phyloP scores from a whole-genome alignment of 2,113 vertebrate genomes.

The Neofelis nebulosa region DNA sequence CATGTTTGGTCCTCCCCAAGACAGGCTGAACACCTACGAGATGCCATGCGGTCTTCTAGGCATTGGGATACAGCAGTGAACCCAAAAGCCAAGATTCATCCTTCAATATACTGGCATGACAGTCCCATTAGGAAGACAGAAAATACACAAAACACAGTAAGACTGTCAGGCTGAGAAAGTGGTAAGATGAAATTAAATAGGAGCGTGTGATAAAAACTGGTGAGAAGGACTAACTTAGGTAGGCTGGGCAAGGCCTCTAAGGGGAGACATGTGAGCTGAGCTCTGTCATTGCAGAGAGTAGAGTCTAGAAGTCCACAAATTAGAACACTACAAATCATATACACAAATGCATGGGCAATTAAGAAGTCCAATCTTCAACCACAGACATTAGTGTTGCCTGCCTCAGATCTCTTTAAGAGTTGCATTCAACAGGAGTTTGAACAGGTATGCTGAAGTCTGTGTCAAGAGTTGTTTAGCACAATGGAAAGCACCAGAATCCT shows the following conservation, averaged over 20 bases:
- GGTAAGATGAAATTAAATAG: neutral
- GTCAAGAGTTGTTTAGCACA: slow-evolving; percentile 35
- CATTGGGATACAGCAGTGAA: neutral
- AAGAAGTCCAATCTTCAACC: neutral
- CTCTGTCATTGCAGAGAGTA: neutral
- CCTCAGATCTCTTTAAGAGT: neutral
- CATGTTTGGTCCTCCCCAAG: neutral
- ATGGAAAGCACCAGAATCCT: neutral
- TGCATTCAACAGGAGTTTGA: slow-evolving; percentile 4
- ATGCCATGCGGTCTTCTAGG: neutral
- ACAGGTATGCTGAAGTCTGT: slow-evolving; percentile 34
- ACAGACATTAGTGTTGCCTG: neutral
- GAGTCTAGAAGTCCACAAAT: neutral
- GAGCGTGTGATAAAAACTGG: neutral
- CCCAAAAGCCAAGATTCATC: neutral
- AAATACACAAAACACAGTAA: neutral
- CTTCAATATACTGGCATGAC: neutral
- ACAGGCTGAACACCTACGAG: neutral
- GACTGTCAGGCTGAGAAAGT: neutral
- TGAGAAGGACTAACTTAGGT: neutral
- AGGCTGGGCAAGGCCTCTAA: neutral
- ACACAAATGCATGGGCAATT: neutral
- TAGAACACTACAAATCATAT: neutral
- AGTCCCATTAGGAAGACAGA: neutral
- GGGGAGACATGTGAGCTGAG: neutral